These are phyloP conservation scores for Dicentrarchus labrax DNA, from an alignment of 2,113 vertebrate species.

Conservation along the genomic window DNA sequence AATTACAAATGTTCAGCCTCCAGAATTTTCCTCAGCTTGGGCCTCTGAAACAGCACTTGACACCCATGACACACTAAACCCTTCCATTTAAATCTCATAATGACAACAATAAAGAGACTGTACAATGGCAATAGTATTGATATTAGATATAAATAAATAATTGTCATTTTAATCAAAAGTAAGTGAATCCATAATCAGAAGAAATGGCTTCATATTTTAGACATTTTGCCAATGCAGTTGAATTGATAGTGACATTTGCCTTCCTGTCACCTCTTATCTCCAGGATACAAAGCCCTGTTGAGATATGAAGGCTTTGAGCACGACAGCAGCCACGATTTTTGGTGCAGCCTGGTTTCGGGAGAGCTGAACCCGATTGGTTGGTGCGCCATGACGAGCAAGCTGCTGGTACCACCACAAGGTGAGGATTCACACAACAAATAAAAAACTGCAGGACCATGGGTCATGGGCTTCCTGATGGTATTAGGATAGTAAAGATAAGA, in stretches of 20 bases:
- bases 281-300: conserved; percentile 94
- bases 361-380: conserved; percentile 96
- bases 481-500: neutral
- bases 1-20: too few species aligned
- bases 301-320: conserved; percentile 95
- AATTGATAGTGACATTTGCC: neutral
- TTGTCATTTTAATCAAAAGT: neutral
- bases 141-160: neutral
- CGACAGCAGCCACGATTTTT: conserved; percentile 90
- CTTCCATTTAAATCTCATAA: neutral
- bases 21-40: neutral
- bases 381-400: conserved; percentile 96
- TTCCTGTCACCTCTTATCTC: neutral
- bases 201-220: neutral
- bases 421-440: conserved; percentile 52
- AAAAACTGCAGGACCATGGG: neutral
- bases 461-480: neutral
- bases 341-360: conserved; percentile 93
- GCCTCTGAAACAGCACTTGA: neutral
- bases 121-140: neutral
- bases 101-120: neutral
- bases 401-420: conserved; percentile 95
- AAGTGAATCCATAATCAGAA: neutral
- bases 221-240: neutral
- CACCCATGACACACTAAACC: neutral